These are phyloP conservation scores for Furnarius figulus DNA, from an alignment of 2,113 vertebrate species.

Conservation along the genomic window DNA sequence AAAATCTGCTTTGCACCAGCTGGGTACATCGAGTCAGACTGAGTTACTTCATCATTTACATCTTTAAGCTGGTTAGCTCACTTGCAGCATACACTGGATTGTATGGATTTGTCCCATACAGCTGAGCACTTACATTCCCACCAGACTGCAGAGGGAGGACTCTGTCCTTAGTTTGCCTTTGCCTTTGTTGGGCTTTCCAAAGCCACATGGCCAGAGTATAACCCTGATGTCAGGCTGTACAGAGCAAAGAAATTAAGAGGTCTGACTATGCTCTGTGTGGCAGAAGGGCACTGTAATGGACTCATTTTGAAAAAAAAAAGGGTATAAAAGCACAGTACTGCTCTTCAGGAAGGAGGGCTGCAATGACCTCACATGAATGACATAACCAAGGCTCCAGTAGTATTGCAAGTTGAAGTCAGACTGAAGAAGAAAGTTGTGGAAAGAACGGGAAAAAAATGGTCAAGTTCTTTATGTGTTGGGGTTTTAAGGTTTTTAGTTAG, in stretches of 20 bases:
- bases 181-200: not conserved
- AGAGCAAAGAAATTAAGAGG: not conserved
- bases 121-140: not conserved
- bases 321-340: not conserved
- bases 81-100: not conserved
- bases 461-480: not conserved
- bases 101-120: not conserved
- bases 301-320: not conserved
- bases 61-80: not conserved
- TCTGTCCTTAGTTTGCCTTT: not conserved
- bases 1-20: not conserved
- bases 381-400: not conserved
- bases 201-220: not conserved
- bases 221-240: not conserved
- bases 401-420: not conserved
- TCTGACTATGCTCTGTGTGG: not conserved
- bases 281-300: not conserved
- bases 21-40: not conserved
- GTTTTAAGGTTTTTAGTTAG: not conserved
- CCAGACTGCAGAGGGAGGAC: not conserved
- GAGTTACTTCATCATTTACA: not conserved
- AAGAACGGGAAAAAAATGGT: not conserved
- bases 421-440: not conserved
- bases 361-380: not conserved
- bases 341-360: not conserved